Conservation (phyloP, 2,888 invertebrate species). For the Rhimphoctona megacephalus region DNA sequence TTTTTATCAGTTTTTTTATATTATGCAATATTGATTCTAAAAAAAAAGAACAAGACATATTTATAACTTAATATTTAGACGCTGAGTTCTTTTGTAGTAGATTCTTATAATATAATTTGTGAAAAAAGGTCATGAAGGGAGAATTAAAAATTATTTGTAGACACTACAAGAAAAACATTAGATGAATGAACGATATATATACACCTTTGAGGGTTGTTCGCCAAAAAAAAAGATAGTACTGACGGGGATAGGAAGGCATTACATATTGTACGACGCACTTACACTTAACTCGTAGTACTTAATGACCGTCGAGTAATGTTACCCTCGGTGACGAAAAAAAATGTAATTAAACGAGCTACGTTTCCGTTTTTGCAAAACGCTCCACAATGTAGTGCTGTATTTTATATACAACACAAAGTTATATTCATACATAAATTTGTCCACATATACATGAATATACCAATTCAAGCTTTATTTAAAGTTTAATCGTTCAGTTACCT, state of each 20-base stretch:
- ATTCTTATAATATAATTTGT: background rate
- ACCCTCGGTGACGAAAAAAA: slow-evolving; percentile 73
- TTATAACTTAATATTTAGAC: background rate
- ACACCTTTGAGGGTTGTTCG: slow-evolving; percentile 55
- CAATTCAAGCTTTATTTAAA: slow-evolving; percentile 1
- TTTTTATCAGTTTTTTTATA: background rate
- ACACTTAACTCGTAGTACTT: slow-evolving; percentile 80
- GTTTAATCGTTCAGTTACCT: background rate
- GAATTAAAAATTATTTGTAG: background rate
- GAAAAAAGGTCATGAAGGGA: background rate
- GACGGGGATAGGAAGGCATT: slow-evolving; percentile 61
- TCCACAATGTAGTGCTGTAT: slow-evolving; percentile 5
- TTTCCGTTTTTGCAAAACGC: slow-evolving; percentile 19
- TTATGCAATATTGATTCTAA: background rate
- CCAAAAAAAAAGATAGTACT: slow-evolving; percentile 54
- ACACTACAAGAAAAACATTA: background rate
- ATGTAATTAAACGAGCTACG: slow-evolving; percentile 79
- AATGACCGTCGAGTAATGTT: slow-evolving; percentile 79
- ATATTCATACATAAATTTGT: slow-evolving; percentile 8
- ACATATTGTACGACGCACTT: slow-evolving; percentile 76
- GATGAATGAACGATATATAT: slow-evolving; percentile 25
- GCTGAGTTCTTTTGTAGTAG: background rate
- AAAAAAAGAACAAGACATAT: background rate
- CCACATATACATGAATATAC: background rate
- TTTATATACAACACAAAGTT: background rate